A percentile compares a stretch with the other conserved stretches of the same genome.
Conservation (phyloP, 2,113 vertebrate species). For the Odocoileus hemionus region DNA sequence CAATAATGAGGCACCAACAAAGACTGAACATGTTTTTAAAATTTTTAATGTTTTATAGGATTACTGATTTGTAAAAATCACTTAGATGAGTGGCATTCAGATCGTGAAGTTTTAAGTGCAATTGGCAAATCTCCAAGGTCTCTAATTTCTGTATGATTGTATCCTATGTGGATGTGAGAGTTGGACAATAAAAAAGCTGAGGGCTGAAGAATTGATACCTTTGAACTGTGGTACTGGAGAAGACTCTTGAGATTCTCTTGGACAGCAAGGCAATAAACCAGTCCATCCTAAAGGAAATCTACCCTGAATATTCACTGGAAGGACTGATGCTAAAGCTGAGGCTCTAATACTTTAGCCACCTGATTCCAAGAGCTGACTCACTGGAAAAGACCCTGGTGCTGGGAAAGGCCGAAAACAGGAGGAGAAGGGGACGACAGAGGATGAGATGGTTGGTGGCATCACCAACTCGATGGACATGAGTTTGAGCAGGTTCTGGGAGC, state of each 20-base stretch:
- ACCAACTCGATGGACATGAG: not conserved
- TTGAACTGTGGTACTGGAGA: not conserved
- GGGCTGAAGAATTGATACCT: not conserved
- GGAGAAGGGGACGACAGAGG: not conserved
- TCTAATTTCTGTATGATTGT: not conserved
- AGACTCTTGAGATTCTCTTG: not conserved
- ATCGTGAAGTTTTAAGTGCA: not conserved
- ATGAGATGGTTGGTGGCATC: not conserved
- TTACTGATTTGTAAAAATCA: not conserved
- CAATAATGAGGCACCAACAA: not conserved
- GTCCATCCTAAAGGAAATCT: not conserved
- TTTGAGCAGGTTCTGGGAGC: not conserved
- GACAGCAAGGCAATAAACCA: not conserved
- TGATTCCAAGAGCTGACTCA: not conserved
- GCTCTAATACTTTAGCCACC: not conserved
- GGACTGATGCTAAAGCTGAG: not conserved
- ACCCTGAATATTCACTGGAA: not conserved
- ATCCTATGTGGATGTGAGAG: not conserved
- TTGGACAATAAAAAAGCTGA: not conserved
- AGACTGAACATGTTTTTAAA: not conserved
- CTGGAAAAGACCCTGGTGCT: not conserved
- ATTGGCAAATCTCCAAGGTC: not conserved
- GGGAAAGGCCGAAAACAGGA: not conserved
- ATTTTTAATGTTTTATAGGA: not conserved
- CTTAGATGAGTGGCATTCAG: not conserved